Base-by-base conservation (phyloP, 1,140 invertebrate genomes). In the Hydropsyche tenuis region DNA sequence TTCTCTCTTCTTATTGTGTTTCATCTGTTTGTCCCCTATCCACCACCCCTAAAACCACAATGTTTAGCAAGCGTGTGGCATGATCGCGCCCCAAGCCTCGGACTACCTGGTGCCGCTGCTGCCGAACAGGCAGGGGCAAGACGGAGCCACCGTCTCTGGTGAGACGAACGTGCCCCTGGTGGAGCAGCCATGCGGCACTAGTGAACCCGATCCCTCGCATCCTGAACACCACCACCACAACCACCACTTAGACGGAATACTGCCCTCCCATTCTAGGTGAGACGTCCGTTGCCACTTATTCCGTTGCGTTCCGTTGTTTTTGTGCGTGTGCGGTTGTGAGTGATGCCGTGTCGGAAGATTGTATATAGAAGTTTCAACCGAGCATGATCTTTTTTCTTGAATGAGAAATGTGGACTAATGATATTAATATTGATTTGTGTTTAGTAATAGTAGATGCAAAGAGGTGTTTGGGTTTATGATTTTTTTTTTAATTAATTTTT, bases 91-190 rank as follows among this genome's bases (percentile, higher is more conserved):
- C 79, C 73, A 74, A 53, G 80, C 82, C 77, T 82, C 82, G 77
- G 84, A 85, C 82, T 86, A 86, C 82, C 81, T 86, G 78, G 83
- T 85, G 80, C 83, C 85, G 73, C 81, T 82, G 80, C 80, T 82
- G 74, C 82, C 82, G 72, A 80, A 65, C n/a, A 27, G 48, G 30
- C 27, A 56, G 30, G 20, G 30, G 22, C 14, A 12, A 25, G 42
- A 64, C 42, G 60, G 37, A 3, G 51, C 56, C 27, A 63, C 70
- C 6, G 56, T 63, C 22, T 62, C 60, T 6, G 53, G 56, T 12
- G 60, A 64, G 53, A 7, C 51, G 46, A 69, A 25, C 27, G 48
- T 45, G 3, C 42, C 27, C 12, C 18, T 30, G 16, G 42, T 6
- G 3, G 12, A n/a, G 30, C n/a, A 46, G 4, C 42, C 42, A 56